A percentile compares a stretch with the other conserved stretches of the same genome.
Evolutionary conservation across 2,888 invertebrate species (phyloP).

Genomic region (Pseudococcus jackbeardsleyi): DNA sequence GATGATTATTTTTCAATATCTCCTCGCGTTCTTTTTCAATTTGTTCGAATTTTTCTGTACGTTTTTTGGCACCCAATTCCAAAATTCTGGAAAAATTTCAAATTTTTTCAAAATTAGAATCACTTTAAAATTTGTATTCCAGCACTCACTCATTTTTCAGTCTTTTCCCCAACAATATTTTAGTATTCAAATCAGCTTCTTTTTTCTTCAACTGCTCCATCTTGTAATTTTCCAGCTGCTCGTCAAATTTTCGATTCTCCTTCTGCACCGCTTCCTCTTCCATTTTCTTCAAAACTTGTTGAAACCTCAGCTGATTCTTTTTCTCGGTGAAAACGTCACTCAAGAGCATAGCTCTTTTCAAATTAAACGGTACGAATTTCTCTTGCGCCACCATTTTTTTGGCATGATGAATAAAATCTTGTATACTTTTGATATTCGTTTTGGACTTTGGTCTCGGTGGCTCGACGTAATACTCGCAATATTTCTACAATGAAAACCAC

Average conservation of each 20-base stretch:
- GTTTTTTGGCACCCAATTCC: not conserved
- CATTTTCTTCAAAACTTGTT: not conserved
- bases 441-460: not conserved
- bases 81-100: conserved; percentile 5
- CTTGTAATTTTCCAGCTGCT: not conserved
- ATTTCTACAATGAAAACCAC: not conserved
- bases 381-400: conserved; percentile 16
- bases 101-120: not conserved
- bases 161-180: not conserved
- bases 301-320: conserved; percentile 7
- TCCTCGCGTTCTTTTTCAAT: conserved; percentile 36
- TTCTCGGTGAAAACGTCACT: conserved; percentile 42
- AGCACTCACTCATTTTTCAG: conserved; percentile 16
- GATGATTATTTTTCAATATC: not conserved
- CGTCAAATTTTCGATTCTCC: not conserved
- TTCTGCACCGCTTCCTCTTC: not conserved
- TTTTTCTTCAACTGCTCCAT: not conserved
- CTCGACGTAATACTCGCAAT: conserved; percentile 5
- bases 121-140: not conserved
- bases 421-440: conserved; percentile 11
- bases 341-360: not conserved
- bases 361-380: conserved; percentile 16
- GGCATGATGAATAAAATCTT: conserved; percentile 22
- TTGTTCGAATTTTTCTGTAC: not conserved
- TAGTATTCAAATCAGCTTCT: not conserved